phyloP scores from a whole-genome alignment of 1,140 invertebrate species.

The Leptonema lineaticorne region DNA sequence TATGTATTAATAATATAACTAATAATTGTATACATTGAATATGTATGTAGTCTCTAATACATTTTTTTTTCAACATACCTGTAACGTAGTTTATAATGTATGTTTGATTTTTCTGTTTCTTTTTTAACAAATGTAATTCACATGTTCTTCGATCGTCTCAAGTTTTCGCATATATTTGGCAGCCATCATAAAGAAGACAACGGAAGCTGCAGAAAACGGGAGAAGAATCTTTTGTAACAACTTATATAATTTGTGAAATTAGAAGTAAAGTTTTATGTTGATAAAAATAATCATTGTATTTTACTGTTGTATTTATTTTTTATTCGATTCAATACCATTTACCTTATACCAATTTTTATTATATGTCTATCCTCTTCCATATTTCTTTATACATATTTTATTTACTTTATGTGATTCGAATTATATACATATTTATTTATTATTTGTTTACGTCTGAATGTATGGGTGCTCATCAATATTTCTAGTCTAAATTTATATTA shows the following conservation, averaged over 20 bases:
- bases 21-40: too few relatives aligned
- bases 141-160: not conserved
- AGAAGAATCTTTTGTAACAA: constrained; percentile 23
- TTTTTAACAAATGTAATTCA: not conserved
- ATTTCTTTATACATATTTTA: not conserved
- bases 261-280: constrained; percentile 40
- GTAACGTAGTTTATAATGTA: too few relatives aligned
- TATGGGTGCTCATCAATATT: not conserved
- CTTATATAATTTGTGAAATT: constrained; percentile 32
- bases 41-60: too few relatives aligned
- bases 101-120: too few relatives aligned
- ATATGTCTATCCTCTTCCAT: constrained; percentile 1
- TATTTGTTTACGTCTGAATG: not conserved
- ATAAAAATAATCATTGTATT: constrained; percentile 38
- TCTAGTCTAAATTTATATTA: constrained; percentile 6
- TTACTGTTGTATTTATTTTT: constrained; percentile 40
- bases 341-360: constrained; percentile 27
- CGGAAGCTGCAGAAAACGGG: not conserved
- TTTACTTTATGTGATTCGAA: constrained; percentile 11
- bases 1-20: too few relatives aligned
- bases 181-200: constrained; percentile 21
- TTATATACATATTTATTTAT: constrained; percentile 8
- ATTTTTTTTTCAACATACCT: too few relatives aligned
- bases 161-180: not conserved
- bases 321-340: constrained; percentile 29